A percentile compares a stretch with the other conserved stretches of the same genome.
Conservation (phyloP, 2,888 invertebrate genomes). For the Emmelina monodactyla region DNA sequence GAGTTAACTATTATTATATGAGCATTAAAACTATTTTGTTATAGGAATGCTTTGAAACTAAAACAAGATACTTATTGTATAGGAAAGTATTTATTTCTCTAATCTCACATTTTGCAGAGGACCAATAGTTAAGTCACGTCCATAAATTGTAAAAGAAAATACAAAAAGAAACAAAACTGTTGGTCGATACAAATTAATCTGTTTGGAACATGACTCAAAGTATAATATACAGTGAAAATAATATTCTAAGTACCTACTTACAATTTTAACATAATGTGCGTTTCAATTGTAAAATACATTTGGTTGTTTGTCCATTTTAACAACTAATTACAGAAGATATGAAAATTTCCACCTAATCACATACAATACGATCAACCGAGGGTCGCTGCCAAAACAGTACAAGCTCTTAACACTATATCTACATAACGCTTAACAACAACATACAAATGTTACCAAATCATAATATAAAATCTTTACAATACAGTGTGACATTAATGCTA, state of each 20-base stretch:
- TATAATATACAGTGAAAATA: constrained; percentile 21
- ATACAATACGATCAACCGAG: constrained; percentile 25
- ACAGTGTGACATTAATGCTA: constrained; percentile 35
- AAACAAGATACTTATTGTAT: neutral
- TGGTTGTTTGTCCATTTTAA: constrained; percentile 26
- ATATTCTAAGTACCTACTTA: constrained; percentile 40
- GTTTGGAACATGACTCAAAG: neutral
- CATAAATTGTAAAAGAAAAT: neutral
- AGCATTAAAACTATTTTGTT: too few species aligned
- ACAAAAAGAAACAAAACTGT: neutral
- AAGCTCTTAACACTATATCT: constrained; percentile 29
- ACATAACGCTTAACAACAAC: constrained; percentile 37
- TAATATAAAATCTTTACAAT: constrained; percentile 27
- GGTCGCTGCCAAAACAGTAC: constrained; percentile 21
- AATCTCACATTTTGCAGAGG: neutral
- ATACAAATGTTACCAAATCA: constrained; percentile 37
- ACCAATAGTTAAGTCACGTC: neutral
- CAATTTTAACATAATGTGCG: constrained; percentile 42
- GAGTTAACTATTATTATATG: too few species aligned
- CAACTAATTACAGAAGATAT: too few species aligned
- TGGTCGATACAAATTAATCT: neutral
- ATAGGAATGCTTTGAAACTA: neutral
- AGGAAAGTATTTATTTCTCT: neutral
- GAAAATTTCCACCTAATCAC: too few species aligned
- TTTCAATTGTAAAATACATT: constrained; percentile 47